These are phyloP conservation scores for Lucifuga dentata DNA, from an alignment of 2,113 vertebrate species.

Conservation along the genomic window DNA sequence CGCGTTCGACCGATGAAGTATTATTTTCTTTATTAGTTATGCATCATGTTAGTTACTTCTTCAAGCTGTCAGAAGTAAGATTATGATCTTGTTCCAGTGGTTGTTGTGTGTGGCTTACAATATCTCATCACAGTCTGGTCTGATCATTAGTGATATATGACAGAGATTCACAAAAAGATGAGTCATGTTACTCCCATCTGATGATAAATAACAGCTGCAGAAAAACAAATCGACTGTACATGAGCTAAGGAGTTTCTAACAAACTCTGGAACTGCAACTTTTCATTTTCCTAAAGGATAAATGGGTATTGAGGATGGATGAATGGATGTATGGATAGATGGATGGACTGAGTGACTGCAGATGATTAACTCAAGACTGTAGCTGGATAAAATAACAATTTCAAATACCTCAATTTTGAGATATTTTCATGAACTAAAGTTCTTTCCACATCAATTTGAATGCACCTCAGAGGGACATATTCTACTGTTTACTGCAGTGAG, in stretches of 20 bases:
- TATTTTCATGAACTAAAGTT: too few species aligned
- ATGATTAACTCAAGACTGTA: too few species aligned
- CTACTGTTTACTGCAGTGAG: too few species aligned
- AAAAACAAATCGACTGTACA: slow-evolving; percentile 42
- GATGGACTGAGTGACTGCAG: too few species aligned
- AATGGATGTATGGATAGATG: too few species aligned
- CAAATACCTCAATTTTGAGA: too few species aligned
- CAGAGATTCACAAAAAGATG: slow-evolving; percentile 39
- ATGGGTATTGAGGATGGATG: too few species aligned
- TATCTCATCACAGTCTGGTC: slow-evolving; percentile 45
- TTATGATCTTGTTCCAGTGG: slow-evolving; percentile 34
- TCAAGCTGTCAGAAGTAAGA: slow-evolving; percentile 10
- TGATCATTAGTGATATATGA: slow-evolving; percentile 57
- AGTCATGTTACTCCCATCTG: slow-evolving; percentile 36
- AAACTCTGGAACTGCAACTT: not conserved
- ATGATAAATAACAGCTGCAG: slow-evolving; percentile 64
- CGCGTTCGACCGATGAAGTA: slow-evolving; percentile 45
- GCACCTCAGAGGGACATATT: too few species aligned
- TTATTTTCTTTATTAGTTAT: not conserved
- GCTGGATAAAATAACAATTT: too few species aligned
- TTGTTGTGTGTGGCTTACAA: not conserved
- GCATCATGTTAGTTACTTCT: slow-evolving; percentile 19
- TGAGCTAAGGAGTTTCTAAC: slow-evolving; percentile 25
- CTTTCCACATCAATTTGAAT: too few species aligned
- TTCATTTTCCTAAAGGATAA: not conserved